These are phyloP conservation scores for Philereme vetulata DNA, from an alignment of 2,888 invertebrate species.

Conservation along the genomic window DNA sequence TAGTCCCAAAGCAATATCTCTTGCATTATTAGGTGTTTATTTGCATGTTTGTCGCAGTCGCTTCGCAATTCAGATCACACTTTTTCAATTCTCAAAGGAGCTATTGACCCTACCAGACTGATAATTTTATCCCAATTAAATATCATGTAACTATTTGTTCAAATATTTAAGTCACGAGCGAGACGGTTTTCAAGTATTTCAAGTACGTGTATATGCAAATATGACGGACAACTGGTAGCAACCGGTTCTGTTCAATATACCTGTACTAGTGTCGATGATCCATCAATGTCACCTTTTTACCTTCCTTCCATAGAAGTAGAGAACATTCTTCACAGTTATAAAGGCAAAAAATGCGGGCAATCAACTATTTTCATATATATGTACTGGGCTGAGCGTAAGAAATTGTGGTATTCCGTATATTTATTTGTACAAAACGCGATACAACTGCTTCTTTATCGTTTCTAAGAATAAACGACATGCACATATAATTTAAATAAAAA, in stretches of 20 bases:
- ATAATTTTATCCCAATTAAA: conserved; percentile 14
- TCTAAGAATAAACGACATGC: background rate
- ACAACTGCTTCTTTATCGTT: background rate
- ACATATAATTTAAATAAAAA: background rate
- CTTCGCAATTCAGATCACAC: conserved; percentile 17
- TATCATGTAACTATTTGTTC: conserved; percentile 2
- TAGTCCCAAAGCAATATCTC: conserved; percentile 33
- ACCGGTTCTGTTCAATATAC: conserved; percentile 49
- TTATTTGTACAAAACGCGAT: background rate
- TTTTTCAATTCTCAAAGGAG: conserved; percentile 14
- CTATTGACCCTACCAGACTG: background rate
- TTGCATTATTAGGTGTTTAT: conserved; percentile 35
- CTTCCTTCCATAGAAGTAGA: conserved; percentile 42
- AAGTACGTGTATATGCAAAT: conserved; percentile 55
- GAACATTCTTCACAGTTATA: conserved; percentile 28
- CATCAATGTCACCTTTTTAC: conserved; percentile 62
- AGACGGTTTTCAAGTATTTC: conserved; percentile 47
- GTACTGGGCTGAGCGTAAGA: background rate
- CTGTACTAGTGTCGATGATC: conserved; percentile 59
- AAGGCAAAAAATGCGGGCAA: conserved; percentile 13
- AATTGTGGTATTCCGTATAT: background rate
- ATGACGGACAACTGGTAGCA: conserved; percentile 42
- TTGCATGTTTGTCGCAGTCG: conserved; percentile 22
- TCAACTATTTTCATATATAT: conserved; percentile 10
- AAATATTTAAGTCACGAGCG: conserved; percentile 46